phyloP scores from a whole-genome alignment of 2,797 vertebrate genomes.

The Onychomys leucogaster region DNA sequence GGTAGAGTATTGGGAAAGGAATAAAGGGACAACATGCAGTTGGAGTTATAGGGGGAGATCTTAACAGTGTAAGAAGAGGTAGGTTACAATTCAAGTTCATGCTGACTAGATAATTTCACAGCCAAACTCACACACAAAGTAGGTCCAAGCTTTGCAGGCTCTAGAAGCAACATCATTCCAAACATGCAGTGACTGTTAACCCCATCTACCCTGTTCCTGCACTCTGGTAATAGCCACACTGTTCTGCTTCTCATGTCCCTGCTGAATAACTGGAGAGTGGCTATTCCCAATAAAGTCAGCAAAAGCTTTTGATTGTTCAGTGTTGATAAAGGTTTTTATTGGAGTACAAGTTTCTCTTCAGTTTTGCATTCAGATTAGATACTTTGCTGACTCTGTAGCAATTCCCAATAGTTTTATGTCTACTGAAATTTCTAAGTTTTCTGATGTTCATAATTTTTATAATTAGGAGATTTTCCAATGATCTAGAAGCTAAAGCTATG shows the following conservation, averaged over 20 bases:
- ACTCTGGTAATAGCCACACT: not conserved
- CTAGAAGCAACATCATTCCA: slow-evolving; percentile 12
- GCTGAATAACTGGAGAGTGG: not conserved
- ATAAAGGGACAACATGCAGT: not conserved
- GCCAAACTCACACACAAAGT: slow-evolving; percentile 28
- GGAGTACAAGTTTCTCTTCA: not conserved
- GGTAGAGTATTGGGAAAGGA: not conserved
- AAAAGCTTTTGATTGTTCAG: not conserved
- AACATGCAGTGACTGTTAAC: not conserved
- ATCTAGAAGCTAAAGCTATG: slow-evolving; percentile 27
- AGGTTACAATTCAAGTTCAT: not conserved
- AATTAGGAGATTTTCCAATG: slow-evolving; percentile 46
- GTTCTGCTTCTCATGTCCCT: not conserved
- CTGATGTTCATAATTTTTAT: slow-evolving; percentile 36
- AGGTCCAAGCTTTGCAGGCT: not conserved
- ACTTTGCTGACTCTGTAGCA: not conserved
- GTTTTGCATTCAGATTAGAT: not conserved
- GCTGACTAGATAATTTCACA: slow-evolving; percentile 18
- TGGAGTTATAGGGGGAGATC: not conserved
- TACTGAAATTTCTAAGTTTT: not conserved
- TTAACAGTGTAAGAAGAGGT: not conserved
- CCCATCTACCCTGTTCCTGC: not conserved
- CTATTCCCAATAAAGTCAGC: slow-evolving; percentile 19
- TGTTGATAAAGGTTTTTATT: slow-evolving; percentile 17
- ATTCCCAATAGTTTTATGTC: not conserved